Conservation (phyloP, 2,797 vertebrate species). For the Microchirus variegatus region DNA sequence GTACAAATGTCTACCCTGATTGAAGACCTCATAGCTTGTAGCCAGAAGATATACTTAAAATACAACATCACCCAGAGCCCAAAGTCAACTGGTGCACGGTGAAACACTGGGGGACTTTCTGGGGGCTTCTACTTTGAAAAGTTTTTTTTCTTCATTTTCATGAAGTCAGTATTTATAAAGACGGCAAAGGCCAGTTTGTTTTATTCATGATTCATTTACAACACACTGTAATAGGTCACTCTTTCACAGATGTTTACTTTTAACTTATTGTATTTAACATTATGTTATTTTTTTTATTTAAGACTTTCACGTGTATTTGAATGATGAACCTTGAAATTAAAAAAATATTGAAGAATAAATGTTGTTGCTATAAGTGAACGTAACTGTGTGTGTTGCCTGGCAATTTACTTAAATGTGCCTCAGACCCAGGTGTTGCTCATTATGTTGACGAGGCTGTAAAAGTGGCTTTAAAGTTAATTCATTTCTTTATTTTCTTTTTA, state of each 20-base stretch:
- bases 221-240: too few species aligned
- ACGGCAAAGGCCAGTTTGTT: too few species aligned
- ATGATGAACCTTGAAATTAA: background rate
- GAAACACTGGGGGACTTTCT: background rate
- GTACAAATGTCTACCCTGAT: conserved; percentile 9
- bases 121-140: too few species aligned
- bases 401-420: background rate
- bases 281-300: conserved; percentile 16
- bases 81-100: background rate
- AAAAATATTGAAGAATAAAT: background rate
- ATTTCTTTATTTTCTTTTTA: too few species aligned
- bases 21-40: fast-evolving
- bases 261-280: conserved; percentile 41
- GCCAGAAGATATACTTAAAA: fast-evolving
- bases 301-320: background rate
- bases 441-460: too few species aligned
- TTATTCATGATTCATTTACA: too few species aligned
- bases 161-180: too few species aligned
- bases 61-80: background rate
- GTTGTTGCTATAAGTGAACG: background rate
- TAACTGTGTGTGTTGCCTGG: background rate
- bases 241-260: too few species aligned
- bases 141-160: too few species aligned
- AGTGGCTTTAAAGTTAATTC: too few species aligned
- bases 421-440: background rate